Conservation (phyloP, 2,113 vertebrate genomes). For the Zootoca vivipara region DNA sequence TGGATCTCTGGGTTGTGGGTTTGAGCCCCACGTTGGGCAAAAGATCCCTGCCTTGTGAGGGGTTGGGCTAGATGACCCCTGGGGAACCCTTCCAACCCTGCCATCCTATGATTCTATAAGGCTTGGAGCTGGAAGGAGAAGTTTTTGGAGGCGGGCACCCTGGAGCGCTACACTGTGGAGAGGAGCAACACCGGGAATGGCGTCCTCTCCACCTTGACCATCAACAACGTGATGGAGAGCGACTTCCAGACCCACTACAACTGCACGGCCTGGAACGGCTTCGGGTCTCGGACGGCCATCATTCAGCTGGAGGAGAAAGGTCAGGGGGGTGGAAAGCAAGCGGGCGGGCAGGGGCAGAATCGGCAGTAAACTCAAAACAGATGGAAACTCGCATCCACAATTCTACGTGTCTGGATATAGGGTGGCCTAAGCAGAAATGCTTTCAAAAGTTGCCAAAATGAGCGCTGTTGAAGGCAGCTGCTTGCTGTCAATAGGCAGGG, state of each 20-base stretch:
- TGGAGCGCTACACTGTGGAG: constrained; percentile 94
- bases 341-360: not conserved
- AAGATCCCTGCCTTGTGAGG: no score
- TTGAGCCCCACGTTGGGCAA: no score
- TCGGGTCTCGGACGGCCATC: constrained; percentile 92
- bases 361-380: no score
- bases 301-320: constrained; percentile 89
- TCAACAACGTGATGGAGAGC: constrained; percentile 92
- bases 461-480: no score
- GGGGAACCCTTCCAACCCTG: no score
- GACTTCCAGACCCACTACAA: constrained; percentile 97
- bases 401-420: no score
- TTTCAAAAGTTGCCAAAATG: no score
- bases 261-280: constrained; percentile 96
- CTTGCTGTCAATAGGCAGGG: no score
- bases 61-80: no score
- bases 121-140: constrained; percentile 98
- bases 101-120: constrained; percentile 57
- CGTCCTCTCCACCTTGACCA: constrained; percentile 92
- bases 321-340: constrained; percentile 40
- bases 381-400: no score
- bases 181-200: constrained; percentile 85
- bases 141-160: constrained; percentile 89
- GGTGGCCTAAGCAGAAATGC: no score
- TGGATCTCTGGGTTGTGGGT: no score